Percentiles rank a stretch among this genome's conserved stretches.
Evolutionary conservation across 2,888 invertebrate species (phyloP).

Genomic region (Drosophila koepferae): DNA sequence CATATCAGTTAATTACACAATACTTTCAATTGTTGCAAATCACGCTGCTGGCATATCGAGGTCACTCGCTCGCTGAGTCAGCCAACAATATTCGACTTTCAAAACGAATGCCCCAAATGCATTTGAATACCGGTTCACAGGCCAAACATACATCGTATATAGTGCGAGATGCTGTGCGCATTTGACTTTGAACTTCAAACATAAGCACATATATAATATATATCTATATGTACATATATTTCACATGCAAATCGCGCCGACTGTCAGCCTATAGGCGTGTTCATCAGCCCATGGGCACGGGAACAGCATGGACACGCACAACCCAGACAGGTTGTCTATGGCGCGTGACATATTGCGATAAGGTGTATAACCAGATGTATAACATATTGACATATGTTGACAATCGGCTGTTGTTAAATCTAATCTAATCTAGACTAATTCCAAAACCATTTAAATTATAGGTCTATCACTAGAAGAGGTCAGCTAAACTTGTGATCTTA

Average conservation of each 20-base stretch:
- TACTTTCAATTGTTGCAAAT: constrained; percentile 51
- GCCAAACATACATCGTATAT: neutral
- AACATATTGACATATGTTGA: constrained; percentile 8
- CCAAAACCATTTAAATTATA: neutral
- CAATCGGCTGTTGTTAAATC: constrained; percentile 5
- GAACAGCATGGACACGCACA: neutral
- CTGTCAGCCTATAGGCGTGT: constrained; percentile 14
- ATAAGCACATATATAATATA: neutral
- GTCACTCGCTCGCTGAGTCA: constrained; percentile 60
- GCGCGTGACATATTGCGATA: constrained; percentile 4
- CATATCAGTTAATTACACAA: constrained; percentile 35
- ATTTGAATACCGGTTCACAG: constrained; percentile 44
- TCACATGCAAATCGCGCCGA: constrained; percentile 16
- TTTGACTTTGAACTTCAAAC: constrained; percentile 74
- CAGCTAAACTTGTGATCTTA: neutral
- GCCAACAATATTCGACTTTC: constrained; percentile 43
- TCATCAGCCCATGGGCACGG: constrained; percentile 20
- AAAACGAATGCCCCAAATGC: constrained; percentile 34
- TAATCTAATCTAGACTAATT: constrained; percentile 13
- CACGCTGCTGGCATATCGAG: constrained; percentile 57
- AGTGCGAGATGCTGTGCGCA: constrained; percentile 3
- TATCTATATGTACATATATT: neutral
- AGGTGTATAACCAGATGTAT: neutral
- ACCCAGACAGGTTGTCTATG: constrained; percentile 27
- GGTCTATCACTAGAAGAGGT: neutral